These are phyloP conservation scores for Brachyptera risi DNA, from an alignment of 2,888 invertebrate genomes.

Conservation along the genomic window DNA sequence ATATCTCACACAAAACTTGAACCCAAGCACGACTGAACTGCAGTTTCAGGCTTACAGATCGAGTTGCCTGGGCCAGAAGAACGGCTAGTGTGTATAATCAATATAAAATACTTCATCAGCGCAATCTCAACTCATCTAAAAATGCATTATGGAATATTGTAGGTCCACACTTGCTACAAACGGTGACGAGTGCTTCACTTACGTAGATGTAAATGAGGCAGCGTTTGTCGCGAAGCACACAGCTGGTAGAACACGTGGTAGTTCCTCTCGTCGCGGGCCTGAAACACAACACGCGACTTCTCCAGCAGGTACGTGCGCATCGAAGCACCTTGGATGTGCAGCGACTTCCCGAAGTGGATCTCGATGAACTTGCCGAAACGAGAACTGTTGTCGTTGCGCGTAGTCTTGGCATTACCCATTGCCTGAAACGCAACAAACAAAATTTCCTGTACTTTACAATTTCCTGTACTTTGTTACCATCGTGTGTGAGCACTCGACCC, in stretches of 20 bases:
- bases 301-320: conserved; percentile 97
- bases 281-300: conserved; percentile 96
- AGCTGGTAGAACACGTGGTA: conserved; percentile 99
- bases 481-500: no score
- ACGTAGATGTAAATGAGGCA: conserved; percentile 71
- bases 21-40: no score
- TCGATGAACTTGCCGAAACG: conserved; percentile 97
- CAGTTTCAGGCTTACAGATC: no score
- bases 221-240: conserved; percentile 71
- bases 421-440: no score
- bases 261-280: conserved; percentile 89
- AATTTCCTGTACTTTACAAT: no score
- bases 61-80: no score
- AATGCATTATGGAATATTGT: no score
- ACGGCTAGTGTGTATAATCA: no score
- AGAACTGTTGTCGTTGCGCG: conserved; percentile 96
- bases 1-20: no score
- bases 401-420: conserved; percentile 97
- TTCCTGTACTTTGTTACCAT: no score
- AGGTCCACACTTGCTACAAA: not conserved
- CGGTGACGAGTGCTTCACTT: conserved; percentile 36
- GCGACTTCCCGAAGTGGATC: conserved; percentile 80
- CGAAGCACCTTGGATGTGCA: conserved; percentile 86
- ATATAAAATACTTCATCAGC: no score
- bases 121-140: no score